These are phyloP conservation scores for Valencia hispanica DNA, from an alignment of 2,797 vertebrate species.

Conservation along the genomic window DNA sequence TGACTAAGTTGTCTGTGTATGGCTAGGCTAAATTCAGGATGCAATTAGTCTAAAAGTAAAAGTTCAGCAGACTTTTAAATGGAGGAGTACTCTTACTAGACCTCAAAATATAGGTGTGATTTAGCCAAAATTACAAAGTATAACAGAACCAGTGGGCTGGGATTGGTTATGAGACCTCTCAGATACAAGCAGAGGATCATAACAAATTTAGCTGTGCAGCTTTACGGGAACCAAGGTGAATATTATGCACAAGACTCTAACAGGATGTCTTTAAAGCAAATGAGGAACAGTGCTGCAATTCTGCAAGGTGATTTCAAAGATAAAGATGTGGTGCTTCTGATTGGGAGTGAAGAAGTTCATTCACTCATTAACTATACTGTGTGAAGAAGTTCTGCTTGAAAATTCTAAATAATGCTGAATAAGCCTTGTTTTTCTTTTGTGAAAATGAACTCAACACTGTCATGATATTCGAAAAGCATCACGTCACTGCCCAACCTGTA, in stretches of 20 bases:
- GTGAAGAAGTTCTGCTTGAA: no score
- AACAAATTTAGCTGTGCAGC: neutral
- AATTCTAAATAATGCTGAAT: neutral
- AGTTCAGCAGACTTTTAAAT: neutral
- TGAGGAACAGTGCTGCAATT: neutral
- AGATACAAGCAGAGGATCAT: neutral
- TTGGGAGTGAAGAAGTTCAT: no score
- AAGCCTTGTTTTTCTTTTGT: neutral
- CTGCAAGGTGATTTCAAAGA: neutral
- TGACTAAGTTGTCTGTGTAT: neutral
- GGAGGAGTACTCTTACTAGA: neutral
- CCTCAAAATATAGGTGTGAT: neutral
- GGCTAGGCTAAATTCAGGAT: neutral
- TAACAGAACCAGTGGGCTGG: neutral
- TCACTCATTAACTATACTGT: no score
- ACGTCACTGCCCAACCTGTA: neutral
- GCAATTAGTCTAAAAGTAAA: neutral
- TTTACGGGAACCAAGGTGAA: neutral
- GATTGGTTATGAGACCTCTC: neutral
- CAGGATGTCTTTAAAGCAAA: no score
- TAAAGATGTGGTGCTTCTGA: neutral
- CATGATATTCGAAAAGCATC: neutral
- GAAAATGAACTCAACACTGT: neutral
- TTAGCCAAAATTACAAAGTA: neutral
- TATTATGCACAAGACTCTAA: neutral